Evolutionary conservation across 2,888 invertebrate species (phyloP), one percentile per base, ranked within the genome.

Genomic region (Caenorhabditis zanzibari): DNA sequence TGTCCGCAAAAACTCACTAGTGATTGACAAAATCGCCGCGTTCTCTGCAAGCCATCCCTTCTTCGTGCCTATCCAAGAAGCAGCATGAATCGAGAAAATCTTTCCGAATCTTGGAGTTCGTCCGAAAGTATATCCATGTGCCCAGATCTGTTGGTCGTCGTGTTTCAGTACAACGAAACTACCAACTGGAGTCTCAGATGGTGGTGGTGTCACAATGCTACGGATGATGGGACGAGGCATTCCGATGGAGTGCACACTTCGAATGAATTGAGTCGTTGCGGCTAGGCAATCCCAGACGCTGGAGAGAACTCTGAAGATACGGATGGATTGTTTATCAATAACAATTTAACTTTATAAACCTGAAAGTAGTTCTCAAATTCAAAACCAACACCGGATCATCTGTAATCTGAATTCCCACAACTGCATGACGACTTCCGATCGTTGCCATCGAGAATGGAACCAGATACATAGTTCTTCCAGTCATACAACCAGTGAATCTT

Each of bases 31-130:
- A 84, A 96, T 96, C 94, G 98, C 94, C 97, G 98, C 98, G 92
- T 98, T 98, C 92, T 98, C 98, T 0, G 98, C 98, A 16, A 98
- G 94, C 98, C 98, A 98, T n/a, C 98, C 98, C 93, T 98, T 97
- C 10, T 95, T 94, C 86, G 95, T 95, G 1, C 97, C 98, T 88
- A 98, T 95, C 14, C 96, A 96, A 1, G 97, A 98, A 82, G 98
- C 95, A 77, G 98, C 95, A 22, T 98, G 94, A 2, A 98, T 97
- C 91, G 98, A 96, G 92, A 98, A 98, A 93, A 98, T 98, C 94
- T 98, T 98, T 58, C 98, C 98, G 72, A 98, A 94, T 69, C 98
- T 93, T 6, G 97, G 97, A 94, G 98, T 88, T 28, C 88, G 83
- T 1, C 88, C 88, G 71, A 87, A 89, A 47, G 86, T 81, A 85